A percentile compares a stretch with the other conserved stretches of the same genome.
These are phyloP conservation scores for Apamea crenata DNA, from an alignment of 2,888 invertebrate species.

Conservation along the genomic window DNA sequence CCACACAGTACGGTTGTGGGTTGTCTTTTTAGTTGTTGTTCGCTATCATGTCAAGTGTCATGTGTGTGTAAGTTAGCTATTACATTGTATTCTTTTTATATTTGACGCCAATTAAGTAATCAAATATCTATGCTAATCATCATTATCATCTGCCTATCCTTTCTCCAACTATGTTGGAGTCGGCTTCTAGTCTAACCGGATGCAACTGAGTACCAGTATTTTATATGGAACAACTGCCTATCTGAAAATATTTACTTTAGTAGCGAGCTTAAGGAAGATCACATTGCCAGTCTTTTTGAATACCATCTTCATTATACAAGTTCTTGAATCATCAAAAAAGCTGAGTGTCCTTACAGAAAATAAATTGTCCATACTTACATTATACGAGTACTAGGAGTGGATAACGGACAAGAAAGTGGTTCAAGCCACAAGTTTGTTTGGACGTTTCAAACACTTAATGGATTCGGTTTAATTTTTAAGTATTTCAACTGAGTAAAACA, in stretches of 20 bases:
- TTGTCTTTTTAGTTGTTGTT: neutral
- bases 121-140: too few species aligned
- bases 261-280: neutral
- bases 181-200: too few species aligned
- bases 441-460: conserved; percentile 51
- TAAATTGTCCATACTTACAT: neutral
- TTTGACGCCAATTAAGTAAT: neutral
- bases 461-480: conserved; percentile 57
- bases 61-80: neutral
- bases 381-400: neutral
- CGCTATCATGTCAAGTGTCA: neutral
- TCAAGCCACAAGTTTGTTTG: conserved; percentile 42
- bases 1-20: too few species aligned
- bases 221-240: too few species aligned
- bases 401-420: conserved; percentile 32
- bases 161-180: too few species aligned
- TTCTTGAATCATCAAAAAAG: neutral
- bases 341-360: neutral
- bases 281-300: neutral
- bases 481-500: conserved; percentile 54
- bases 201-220: too few species aligned
- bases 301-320: neutral
- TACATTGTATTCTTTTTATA: neutral
- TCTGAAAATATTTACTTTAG: neutral
- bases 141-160: too few species aligned